Percentiles rank a stretch among this genome's conserved stretches.
phyloP scores from a whole-genome alignment of 2,888 invertebrate species.

The Lasioglossum morio region DNA sequence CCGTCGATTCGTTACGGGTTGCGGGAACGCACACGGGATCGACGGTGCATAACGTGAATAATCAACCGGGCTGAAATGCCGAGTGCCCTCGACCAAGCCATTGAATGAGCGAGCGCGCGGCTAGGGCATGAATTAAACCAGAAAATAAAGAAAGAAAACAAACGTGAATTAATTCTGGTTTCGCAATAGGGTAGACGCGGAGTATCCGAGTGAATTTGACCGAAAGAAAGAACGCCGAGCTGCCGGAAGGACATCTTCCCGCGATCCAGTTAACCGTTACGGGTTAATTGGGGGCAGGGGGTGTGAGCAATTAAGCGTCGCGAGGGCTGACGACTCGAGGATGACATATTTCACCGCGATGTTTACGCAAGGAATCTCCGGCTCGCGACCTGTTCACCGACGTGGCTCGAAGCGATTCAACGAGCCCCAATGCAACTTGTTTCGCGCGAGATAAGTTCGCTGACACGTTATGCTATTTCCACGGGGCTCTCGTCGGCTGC shows the following conservation, averaged over 20 bases:
- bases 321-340: slow-evolving; percentile 12
- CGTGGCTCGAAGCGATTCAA: slow-evolving; percentile 26
- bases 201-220: slow-evolving; percentile 21
- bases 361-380: slow-evolving; percentile 39
- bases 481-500: slow-evolving; percentile 23
- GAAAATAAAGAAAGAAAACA: not conserved
- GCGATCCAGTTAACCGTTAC: slow-evolving; percentile 9
- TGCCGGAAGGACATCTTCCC: not conserved
- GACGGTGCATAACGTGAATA: slow-evolving; percentile 5
- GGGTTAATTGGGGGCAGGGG: slow-evolving; percentile 40
- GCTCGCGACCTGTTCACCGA: not conserved
- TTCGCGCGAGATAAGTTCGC: slow-evolving; percentile 39
- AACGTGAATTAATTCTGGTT: not conserved
- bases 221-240: not conserved
- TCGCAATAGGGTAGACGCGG: slow-evolving; percentile 23
- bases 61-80: slow-evolving; percentile 19
- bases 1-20: not conserved
- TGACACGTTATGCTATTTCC: slow-evolving; percentile 39
- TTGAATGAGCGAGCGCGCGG: slow-evolving; percentile 12
- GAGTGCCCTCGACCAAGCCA: slow-evolving; percentile 11
- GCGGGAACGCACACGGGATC: not conserved
- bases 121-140: slow-evolving; percentile 7
- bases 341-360: slow-evolving; percentile 49
- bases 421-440: slow-evolving; percentile 23
- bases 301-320: slow-evolving; percentile 51